Percentiles rank a stretch among this genome's conserved stretches.
Evolutionary conservation across 2,888 invertebrate species (phyloP).

Genomic region (Thecocarcelia acutangulata): DNA sequence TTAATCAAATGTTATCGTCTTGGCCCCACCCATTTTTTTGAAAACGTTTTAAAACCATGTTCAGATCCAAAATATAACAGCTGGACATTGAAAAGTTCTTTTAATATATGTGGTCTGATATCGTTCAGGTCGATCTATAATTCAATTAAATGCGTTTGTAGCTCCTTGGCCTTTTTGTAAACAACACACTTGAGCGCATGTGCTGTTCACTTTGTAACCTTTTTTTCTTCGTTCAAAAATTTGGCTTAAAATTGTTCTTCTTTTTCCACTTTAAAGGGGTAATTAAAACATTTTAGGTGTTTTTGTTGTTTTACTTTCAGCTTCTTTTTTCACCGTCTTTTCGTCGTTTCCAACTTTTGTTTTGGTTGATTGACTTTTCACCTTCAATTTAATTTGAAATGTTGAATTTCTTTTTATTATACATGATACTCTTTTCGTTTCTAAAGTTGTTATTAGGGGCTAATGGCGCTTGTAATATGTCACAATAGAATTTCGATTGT

Average conservation of each 20-base stretch:
- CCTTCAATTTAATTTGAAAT: constrained; percentile 43
- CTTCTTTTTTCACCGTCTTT: background rate
- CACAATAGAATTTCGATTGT: constrained; percentile 31
- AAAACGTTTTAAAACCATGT: background rate
- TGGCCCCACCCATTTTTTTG: constrained; percentile 22
- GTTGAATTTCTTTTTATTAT: constrained; percentile 10
- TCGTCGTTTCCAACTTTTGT: constrained; percentile 9
- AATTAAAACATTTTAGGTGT: constrained; percentile 57
- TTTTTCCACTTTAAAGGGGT: constrained; percentile 27
- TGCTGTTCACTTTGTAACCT: constrained; percentile 32
- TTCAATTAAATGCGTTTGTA: constrained; percentile 49
- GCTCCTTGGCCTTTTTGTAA: constrained; percentile 19
- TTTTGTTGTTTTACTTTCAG: constrained; percentile 13
- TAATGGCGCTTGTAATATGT: constrained; percentile 59
- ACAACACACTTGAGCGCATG: constrained; percentile 46
- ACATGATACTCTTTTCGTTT: background rate
- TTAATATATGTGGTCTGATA: constrained; percentile 31
- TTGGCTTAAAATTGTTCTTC: background rate
- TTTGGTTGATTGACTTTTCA: constrained; percentile 56
- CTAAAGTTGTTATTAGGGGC: constrained; percentile 15
- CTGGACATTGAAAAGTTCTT: constrained; percentile 27
- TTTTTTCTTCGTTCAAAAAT: background rate
- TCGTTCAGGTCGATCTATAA: constrained; percentile 50
- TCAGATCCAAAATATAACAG: constrained; percentile 29
- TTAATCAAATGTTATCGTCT: constrained; percentile 4